These are phyloP conservation scores for Anarhynchus alexandrinus DNA, from an alignment of 2,113 vertebrate genomes.

Conservation along the genomic window DNA sequence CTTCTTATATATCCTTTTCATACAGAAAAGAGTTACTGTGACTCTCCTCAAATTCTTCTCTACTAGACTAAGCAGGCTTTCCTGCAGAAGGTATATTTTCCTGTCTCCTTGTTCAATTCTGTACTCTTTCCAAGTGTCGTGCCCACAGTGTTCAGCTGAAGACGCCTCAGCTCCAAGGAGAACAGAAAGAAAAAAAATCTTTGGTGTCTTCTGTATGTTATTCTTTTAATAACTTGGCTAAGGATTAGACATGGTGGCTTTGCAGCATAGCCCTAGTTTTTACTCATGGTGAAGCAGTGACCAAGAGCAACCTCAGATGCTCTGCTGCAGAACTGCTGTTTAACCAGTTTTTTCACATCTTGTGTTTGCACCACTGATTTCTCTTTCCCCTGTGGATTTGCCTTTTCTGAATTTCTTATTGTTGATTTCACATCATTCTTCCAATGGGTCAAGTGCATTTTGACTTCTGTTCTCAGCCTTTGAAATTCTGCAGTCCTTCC, in stretches of 20 bases:
- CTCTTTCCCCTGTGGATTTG: not conserved
- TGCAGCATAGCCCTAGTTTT: not conserved
- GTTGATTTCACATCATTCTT: not conserved
- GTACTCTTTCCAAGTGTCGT: not conserved
- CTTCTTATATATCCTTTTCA: not conserved
- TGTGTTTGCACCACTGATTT: not conserved
- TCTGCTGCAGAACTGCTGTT: not conserved
- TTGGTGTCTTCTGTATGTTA: not conserved
- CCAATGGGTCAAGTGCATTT: not conserved
- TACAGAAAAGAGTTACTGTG: not conserved
- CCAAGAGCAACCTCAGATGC: not conserved
- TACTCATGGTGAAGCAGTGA: not conserved
- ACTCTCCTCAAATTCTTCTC: not conserved
- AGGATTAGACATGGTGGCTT: not conserved
- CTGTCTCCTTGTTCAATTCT: not conserved
- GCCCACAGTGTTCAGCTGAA: not conserved
- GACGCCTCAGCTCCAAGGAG: not conserved
- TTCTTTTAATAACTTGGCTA: not conserved
- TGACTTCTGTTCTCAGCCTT: not conserved
- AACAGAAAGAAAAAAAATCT: not conserved
- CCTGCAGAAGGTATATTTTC: not conserved
- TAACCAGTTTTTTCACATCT: not conserved
- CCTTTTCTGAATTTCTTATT: not conserved
- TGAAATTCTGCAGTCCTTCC: not conserved
- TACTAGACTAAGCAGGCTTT: not conserved